A percentile compares a stretch with the other conserved stretches of the same genome.
phyloP scores from a whole-genome alignment of 1,140 invertebrate genomes.

The Drosophila micromelanica region DNA sequence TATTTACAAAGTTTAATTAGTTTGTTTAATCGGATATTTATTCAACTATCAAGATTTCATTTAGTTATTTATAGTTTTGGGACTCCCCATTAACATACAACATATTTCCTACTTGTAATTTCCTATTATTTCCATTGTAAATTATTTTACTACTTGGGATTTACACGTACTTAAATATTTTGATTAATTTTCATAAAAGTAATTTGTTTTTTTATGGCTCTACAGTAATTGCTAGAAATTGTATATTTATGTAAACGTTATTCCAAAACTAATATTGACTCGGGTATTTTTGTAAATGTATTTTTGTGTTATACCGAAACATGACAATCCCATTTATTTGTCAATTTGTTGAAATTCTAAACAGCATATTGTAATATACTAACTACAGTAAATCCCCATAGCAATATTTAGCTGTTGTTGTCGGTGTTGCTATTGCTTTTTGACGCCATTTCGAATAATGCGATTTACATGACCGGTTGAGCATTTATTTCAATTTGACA shows the following conservation, averaged over 20 bases:
- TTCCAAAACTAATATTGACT: background rate
- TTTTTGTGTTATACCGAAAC: constrained; percentile 11
- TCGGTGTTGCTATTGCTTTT: constrained; percentile 9
- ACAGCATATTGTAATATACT: background rate
- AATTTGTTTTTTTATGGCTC: background rate
- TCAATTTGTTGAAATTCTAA: constrained; percentile 6
- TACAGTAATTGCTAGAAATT: background rate
- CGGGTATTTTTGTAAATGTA: background rate
- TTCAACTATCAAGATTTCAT: too few species aligned
- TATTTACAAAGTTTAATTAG: too few species aligned
- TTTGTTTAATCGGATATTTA: too few species aligned
- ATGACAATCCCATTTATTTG: constrained; percentile 21
- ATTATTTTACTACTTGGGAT: background rate
- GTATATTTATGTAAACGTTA: background rate
- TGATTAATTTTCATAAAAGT: background rate
- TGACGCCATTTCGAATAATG: constrained; percentile 57
- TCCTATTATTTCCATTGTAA: background rate
- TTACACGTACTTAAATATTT: background rate
- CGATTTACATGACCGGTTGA: constrained; percentile 64
- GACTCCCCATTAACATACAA: too few species aligned
- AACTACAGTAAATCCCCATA: constrained; percentile 33
- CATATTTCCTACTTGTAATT: background rate
- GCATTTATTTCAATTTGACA: constrained; percentile 56
- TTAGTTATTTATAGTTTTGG: background rate
- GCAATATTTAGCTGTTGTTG: constrained; percentile 1